These are phyloP conservation scores for Labeo calbasu DNA, from an alignment of 2,797 vertebrate genomes.

Conservation along the genomic window DNA sequence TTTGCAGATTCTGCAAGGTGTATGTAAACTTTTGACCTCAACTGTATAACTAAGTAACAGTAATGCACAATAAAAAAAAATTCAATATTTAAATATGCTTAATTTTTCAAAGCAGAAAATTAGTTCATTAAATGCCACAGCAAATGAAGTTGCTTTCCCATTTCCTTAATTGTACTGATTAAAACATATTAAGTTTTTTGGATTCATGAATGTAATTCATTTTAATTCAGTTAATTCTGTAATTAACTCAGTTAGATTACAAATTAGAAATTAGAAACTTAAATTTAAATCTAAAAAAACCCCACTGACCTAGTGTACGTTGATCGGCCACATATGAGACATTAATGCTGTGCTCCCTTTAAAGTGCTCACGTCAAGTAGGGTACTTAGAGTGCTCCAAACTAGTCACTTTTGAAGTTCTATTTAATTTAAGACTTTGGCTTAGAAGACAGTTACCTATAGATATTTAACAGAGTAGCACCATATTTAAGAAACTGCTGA, in stretches of 20 bases:
- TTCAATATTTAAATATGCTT: too few species aligned
- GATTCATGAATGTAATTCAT: neutral
- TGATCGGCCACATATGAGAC: neutral
- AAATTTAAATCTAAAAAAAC: neutral
- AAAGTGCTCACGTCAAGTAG: neutral
- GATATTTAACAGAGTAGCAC: neutral
- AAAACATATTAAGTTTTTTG: fast-evolving
- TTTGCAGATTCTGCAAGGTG: too few species aligned
- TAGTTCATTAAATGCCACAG: too few species aligned
- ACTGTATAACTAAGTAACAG: too few species aligned
- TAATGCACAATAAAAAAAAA: too few species aligned
- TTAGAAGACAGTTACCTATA: neutral
- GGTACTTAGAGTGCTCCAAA: neutral
- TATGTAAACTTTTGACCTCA: too few species aligned
- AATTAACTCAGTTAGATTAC: neutral
- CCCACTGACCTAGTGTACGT: too few species aligned
- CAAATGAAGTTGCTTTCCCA: too few species aligned
- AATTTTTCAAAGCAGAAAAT: too few species aligned
- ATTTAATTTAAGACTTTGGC: neutral
- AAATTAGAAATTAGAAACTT: too few species aligned
- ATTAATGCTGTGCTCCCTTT: neutral
- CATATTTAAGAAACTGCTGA: neutral
- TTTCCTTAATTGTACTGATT: neutral
- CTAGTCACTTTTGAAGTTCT: neutral
- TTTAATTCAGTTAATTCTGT: neutral